Evolutionary conservation across 2,797 vertebrate species (phyloP).

Genomic region (Mus minutoides): DNA sequence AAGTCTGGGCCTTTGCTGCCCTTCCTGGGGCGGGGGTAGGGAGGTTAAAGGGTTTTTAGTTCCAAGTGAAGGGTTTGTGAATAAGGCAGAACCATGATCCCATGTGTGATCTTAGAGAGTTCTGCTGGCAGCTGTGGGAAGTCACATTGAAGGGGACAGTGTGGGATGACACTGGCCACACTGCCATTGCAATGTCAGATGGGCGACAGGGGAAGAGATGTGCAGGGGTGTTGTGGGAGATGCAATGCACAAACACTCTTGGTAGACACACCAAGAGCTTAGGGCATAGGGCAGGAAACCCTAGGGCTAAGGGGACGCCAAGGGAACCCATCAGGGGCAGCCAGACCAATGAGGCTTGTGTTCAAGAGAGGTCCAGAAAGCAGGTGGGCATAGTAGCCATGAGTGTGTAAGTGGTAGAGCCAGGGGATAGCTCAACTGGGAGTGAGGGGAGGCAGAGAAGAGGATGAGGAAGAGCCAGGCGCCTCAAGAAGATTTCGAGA

Average conservation of each 20-base stretch:
- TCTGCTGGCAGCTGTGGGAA: background rate
- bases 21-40: background rate
- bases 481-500: background rate
- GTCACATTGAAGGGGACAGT: background rate
- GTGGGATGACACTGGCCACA: background rate
- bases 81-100: background rate
- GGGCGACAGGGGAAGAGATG: background rate
- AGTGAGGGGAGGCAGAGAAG: background rate
- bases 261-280: background rate
- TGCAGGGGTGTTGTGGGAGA: too few species aligned
- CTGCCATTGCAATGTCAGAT: background rate
- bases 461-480: too few species aligned
- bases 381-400: background rate
- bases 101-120: background rate
- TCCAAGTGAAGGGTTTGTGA: background rate
- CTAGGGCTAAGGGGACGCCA: background rate
- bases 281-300: background rate
- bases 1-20: constrained; percentile 39
- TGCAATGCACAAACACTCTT: background rate
- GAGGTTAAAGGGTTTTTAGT: background rate
- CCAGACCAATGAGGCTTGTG: background rate
- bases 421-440: background rate
- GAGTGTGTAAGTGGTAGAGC: background rate
- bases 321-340: background rate
- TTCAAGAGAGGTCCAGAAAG: background rate